phyloP scores from a whole-genome alignment of 2,797 vertebrate species.

The Loriculus beryllinus region DNA sequence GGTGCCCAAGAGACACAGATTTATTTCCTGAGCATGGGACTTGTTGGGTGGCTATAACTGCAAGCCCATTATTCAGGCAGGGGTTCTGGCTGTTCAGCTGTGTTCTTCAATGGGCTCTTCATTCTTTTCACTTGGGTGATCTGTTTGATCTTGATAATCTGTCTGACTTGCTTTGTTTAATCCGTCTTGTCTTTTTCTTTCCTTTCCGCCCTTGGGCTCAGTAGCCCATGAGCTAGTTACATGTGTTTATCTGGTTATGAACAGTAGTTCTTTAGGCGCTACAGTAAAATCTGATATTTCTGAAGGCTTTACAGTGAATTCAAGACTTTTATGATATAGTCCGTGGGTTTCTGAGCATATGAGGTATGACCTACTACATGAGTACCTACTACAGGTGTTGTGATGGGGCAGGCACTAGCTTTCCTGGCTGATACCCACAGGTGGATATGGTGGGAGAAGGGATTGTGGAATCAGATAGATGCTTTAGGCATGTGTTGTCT shows the following conservation, averaged over 20 bases:
- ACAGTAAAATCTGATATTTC: neutral
- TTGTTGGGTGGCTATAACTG: neutral
- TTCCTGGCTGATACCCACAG: neutral
- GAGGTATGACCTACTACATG: accelerated
- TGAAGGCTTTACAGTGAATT: neutral
- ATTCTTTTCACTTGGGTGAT: conserved; percentile 31
- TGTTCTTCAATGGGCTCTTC: neutral
- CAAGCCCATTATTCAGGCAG: neutral
- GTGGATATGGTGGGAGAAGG: neutral
- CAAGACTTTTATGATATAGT: neutral
- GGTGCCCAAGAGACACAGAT: neutral
- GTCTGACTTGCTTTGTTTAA: conserved; percentile 31
- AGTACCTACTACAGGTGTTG: accelerated
- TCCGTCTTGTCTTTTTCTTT: neutral
- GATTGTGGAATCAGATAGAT: neutral
- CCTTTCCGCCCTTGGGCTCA: neutral
- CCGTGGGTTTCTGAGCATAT: accelerated
- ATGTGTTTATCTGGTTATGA: neutral
- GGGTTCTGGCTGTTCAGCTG: neutral
- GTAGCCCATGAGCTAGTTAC: conserved; percentile 11
- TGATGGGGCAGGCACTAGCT: neutral
- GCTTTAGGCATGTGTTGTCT: neutral
- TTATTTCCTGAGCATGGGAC: neutral
- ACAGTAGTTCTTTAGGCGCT: neutral
- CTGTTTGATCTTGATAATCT: conserved; percentile 50